phyloP scores from a whole-genome alignment of 2,797 vertebrate species.

The Taeniopygia guttata region DNA sequence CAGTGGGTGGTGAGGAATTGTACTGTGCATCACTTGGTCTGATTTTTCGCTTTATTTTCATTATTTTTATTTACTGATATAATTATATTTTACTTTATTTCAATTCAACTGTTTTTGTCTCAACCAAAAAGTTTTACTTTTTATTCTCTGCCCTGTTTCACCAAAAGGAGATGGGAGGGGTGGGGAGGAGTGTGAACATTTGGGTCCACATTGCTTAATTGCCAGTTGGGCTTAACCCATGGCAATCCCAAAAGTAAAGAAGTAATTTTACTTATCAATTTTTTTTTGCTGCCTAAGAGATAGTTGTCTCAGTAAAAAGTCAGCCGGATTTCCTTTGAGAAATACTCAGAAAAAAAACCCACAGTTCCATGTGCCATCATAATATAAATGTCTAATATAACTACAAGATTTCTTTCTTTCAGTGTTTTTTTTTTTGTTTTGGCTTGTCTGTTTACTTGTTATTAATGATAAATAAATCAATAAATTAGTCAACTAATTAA shows the following conservation, averaged over 20 bases:
- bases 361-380: background rate
- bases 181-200: background rate
- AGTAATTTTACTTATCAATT: background rate
- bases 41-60: background rate
- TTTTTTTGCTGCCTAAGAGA: background rate
- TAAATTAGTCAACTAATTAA: background rate
- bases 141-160: background rate
- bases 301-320: background rate
- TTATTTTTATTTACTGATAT: background rate
- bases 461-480: background rate
- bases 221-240: background rate
- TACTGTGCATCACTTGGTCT: background rate
- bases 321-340: background rate
- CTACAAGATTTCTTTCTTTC: background rate
- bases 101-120: background rate
- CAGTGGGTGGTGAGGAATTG: background rate
- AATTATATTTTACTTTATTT: background rate
- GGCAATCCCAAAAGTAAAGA: background rate
- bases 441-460: background rate
- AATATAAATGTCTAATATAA: background rate
- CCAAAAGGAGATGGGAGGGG: background rate
- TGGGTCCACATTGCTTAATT: fast-evolving
- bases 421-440: background rate
- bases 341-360: background rate
- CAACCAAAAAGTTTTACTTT: background rate